Base-by-base conservation (phyloP, 1,140 invertebrate species). In the Trigoniulus corallinus region DNA sequence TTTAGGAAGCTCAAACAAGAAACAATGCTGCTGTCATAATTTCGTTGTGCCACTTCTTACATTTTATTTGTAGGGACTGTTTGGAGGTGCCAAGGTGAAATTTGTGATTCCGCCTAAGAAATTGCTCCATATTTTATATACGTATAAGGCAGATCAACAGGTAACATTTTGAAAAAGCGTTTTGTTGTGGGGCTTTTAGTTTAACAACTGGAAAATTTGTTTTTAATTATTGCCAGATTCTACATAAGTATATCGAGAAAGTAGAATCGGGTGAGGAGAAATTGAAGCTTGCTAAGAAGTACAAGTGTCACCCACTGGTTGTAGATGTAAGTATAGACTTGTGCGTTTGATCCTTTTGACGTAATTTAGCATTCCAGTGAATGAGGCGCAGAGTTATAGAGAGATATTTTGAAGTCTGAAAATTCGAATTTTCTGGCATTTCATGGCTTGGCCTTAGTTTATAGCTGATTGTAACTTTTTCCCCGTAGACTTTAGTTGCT, bases 291-390 rank as follows among this genome's bases (percentile, higher is more conserved):
- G 42, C 42, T 24, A 44, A 24, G 42, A 44, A 44, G 21, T 44
- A 18, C 42, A 18, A 44, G 18, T 44, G 42, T 24, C 42, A 44
- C 18, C 7, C 42, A 24, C 18, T 44, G 21, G 42, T 44, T 20
- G 42, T 44, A 7, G 42, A 44, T 24, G 42, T 44, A 20, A 44
- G 42, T 44, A 24, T n/a, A n/a, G n/a, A n/a, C n/a, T n/a, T n/a
- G n/a, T n/a, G n/a, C n/a, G n/a, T n/a, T n/a, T n/a, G n/a, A n/a
- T n/a, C n/a, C n/a, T n/a, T n/a, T n/a, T n/a, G n/a, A n/a, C n/a
- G n/a, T n/a, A n/a, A n/a, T n/a, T n/a, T n/a, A n/a, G n/a, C n/a
- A n/a, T n/a, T n/a, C n/a, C 18, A 10, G 7, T 44, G 7, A 20
- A 7, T 44, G 7, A 10, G 42, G 29, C 15, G 7, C 7, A 34